phyloP scores from a whole-genome alignment of 1,140 invertebrate species.

The Atta cephalotes region DNA sequence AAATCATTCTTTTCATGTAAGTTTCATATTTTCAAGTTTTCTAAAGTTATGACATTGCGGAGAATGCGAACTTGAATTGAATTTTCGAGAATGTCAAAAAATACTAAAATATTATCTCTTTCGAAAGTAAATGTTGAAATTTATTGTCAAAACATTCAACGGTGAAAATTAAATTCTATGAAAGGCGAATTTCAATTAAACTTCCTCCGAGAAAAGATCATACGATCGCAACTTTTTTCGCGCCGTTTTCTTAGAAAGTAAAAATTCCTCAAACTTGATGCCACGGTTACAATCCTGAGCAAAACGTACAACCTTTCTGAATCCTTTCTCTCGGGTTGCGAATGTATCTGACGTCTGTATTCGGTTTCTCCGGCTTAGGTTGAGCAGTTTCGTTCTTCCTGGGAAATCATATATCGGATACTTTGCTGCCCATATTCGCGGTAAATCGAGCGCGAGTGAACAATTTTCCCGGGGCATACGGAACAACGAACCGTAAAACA shows the following conservation, averaged over 20 bases:
- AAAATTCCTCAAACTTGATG: constrained; percentile 23
- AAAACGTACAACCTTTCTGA: constrained; percentile 23
- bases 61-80: constrained; percentile 3
- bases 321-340: constrained; percentile 26
- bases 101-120: constrained; percentile 5
- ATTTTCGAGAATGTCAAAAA: constrained; percentile 15
- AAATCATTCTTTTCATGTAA: not conserved
- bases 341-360: constrained; percentile 25
- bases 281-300: constrained; percentile 17
- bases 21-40: not conserved
- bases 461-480: constrained; percentile 52
- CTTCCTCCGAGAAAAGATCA: constrained; percentile 5
- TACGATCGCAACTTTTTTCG: not conserved
- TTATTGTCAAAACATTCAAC: constrained; percentile 11
- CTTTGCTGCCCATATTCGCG: constrained; percentile 49
- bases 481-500: constrained; percentile 62
- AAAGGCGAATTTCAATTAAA: constrained; percentile 17
- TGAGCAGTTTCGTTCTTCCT: constrained; percentile 22
- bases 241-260: constrained; percentile 25
- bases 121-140: constrained; percentile 36
- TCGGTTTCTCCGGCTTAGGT: constrained; percentile 33
- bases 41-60: not conserved
- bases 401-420: constrained; percentile 63
- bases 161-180: constrained; percentile 31
- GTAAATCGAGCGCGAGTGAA: constrained; percentile 63